Base-by-base conservation (phyloP, 2,113 vertebrate genomes). In the Lynx canadensis region DNA sequence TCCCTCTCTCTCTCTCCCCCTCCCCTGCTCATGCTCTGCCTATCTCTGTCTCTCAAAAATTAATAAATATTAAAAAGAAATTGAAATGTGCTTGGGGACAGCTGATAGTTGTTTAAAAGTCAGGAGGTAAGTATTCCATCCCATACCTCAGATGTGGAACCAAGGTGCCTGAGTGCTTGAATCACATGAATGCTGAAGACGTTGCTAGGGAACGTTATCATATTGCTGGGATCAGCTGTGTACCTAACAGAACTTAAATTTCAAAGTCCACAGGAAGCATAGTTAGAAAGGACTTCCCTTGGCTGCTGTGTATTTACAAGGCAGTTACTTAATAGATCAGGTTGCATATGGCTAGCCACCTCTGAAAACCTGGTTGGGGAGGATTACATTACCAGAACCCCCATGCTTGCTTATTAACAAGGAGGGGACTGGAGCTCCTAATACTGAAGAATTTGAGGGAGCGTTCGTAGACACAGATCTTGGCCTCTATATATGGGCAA, bases 201-300 rank as follows among this genome's bases (percentile, higher is more conserved):
- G 94, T 95, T 97, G 57, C 95, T 93, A 73, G 73, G 94, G 87
- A 69, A 97, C 88, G 65, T 50, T 57, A 78, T 88, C 41, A 36
- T 33, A 48, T n/a, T 60, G 50, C 80, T 90, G 55, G 76, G 33
- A 71, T 5, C 13, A 16, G n/a, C 87, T 33, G 73, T 45, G 79
- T 80, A 45, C 52, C 55, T 88, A 87, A 52, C 11, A 89, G 63
- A 84, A 94, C 76, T 60, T 88, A 81, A 83, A 57, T 81, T 69
- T 96, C 95, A 95, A 97, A 95, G 93, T 91, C 93, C 57, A 87
- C 60, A 68, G 45, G 36, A 91, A 96, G 52, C 48, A 81, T 2
- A 1, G 45, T 63, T 80, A 83, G 60, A 83, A 52, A 87, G 41
- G 48, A 21, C 74, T 88, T 91, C 80, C 69, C 68, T 71, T 68